Evolutionary conservation across 1,140 invertebrate species (phyloP), one percentile per base, ranked within the genome.

Genomic region (Drosophila persimilis): DNA sequence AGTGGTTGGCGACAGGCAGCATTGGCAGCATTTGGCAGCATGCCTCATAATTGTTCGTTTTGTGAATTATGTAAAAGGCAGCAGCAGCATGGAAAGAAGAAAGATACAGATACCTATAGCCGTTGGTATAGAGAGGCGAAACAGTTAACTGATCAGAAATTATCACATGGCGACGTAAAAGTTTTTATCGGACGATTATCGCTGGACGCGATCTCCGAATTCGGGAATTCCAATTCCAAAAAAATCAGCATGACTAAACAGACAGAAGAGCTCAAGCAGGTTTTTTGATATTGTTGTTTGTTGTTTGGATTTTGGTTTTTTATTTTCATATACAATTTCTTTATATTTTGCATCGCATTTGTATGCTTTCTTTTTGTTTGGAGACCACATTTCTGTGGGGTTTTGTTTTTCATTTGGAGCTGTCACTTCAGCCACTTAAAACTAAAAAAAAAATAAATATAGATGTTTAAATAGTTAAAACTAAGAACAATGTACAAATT

Each of bases 201-300:
- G 73, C 72, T 77, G 61, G 41, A 44, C 55, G 53, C 72, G 56
- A 65, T 56, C 66, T 64, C 70, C 61, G 29, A 17, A 57, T 50
- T 63, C 64, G 83, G 83, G 83, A 86, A 86, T 86, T 86, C 83
- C 83, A 85, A 60, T 75, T 78, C 70, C 74, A 69, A 35, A 66
- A 78, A 80, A 86, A 80, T 86, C 81, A 86, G 77, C 83, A 86
- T 86, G 81, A 86, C 81, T 81, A 69, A 81, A 86, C 54, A 67
- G 61, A 70, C 76, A 70, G 67, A 84, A 63, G 57, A 59, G 56
- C 56, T 76, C 52, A 62, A 58, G 35, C 64, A 56, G 64, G 64
- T 80, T 80, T 75, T 64, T 56, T 77, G 54, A 63, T 77, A 47
- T 77, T 70, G 46, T 60, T 66, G 43, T 59, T 63, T 80, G 51